Percentiles rank a stretch among this genome's conserved stretches.
Conservation (phyloP, 2,797 vertebrate genomes). For the Lemur catta region DNA sequence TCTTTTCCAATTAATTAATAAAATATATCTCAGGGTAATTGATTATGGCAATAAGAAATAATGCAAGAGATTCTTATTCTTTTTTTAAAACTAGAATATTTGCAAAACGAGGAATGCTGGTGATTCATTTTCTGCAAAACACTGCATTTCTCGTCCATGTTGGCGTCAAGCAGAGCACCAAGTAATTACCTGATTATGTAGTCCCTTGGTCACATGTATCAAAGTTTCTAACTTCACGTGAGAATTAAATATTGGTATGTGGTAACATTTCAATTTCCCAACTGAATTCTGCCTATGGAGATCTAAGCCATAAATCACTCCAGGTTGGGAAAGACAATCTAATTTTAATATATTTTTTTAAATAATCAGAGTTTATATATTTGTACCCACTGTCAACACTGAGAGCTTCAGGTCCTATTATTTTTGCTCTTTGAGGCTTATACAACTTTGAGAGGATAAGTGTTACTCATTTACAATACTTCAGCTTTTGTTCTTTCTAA, state of each 20-base stretch:
- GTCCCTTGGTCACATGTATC: slow-evolving; percentile 24
- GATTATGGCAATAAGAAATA: background rate
- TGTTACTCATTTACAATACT: background rate
- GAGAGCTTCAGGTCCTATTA: slow-evolving; percentile 65
- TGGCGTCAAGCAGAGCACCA: slow-evolving; percentile 45
- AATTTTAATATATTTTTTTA: slow-evolving; percentile 70
- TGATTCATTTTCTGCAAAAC: slow-evolving; percentile 23
- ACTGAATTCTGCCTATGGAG: slow-evolving; percentile 71
- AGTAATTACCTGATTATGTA: slow-evolving; percentile 67
- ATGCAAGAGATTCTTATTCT: background rate
- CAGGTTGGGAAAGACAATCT: slow-evolving; percentile 51
- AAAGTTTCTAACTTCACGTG: slow-evolving; percentile 45
- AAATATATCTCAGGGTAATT: background rate
- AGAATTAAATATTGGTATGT: slow-evolving; percentile 75
- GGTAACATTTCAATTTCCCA: slow-evolving; percentile 73
- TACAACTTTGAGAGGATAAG: slow-evolving; percentile 19
- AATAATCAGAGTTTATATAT: slow-evolving; percentile 67
- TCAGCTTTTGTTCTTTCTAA: slow-evolving; percentile 37
- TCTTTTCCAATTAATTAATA: slow-evolving; percentile 24
- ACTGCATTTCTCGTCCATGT: background rate
- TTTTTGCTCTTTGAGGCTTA: slow-evolving; percentile 61
- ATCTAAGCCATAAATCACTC: slow-evolving; percentile 67
- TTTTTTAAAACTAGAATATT: background rate
- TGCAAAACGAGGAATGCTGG: background rate
- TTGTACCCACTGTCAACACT: slow-evolving; percentile 64